Percentiles rank a stretch among this genome's conserved stretches.
phyloP scores from a whole-genome alignment of 1,140 invertebrate genomes.

The Potamilus streckersoni region DNA sequence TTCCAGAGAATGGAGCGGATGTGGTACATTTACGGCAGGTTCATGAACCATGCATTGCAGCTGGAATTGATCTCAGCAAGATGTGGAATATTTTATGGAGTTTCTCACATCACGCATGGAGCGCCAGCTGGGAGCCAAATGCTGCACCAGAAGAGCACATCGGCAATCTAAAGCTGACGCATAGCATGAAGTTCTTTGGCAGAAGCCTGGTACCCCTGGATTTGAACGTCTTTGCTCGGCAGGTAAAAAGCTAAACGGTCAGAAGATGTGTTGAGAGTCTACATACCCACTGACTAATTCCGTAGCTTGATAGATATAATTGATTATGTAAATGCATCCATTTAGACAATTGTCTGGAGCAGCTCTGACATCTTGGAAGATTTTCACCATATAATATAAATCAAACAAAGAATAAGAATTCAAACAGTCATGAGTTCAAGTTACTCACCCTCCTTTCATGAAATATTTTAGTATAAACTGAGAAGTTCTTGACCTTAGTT shows the following conservation, averaged over 20 bases:
- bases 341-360: no score
- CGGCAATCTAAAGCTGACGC: slow-evolving; percentile 73
- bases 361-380: no score
- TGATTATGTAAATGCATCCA: no score
- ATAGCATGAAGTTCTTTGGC: slow-evolving; percentile 72
- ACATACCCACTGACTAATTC: no score
- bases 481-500: no score
- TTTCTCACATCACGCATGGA: slow-evolving; percentile 67
- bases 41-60: slow-evolving; percentile 76
- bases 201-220: slow-evolving; percentile 69
- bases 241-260: slow-evolving; percentile 63
- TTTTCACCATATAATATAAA: no score
- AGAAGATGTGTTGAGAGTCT: no score
- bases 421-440: no score
- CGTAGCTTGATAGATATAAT: no score
- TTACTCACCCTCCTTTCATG: no score
- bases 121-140: slow-evolving; percentile 61
- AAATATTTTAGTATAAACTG: no score
- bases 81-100: slow-evolving; percentile 64
- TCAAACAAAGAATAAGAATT: no score
- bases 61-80: slow-evolving; percentile 70
- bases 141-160: slow-evolving; percentile 71
- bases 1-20: slow-evolving; percentile 93
- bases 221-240: slow-evolving; percentile 73
- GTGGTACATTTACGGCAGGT: slow-evolving; percentile 81